Conservation (phyloP, 1,140 invertebrate genomes). For the Bicyclus anynana region DNA sequence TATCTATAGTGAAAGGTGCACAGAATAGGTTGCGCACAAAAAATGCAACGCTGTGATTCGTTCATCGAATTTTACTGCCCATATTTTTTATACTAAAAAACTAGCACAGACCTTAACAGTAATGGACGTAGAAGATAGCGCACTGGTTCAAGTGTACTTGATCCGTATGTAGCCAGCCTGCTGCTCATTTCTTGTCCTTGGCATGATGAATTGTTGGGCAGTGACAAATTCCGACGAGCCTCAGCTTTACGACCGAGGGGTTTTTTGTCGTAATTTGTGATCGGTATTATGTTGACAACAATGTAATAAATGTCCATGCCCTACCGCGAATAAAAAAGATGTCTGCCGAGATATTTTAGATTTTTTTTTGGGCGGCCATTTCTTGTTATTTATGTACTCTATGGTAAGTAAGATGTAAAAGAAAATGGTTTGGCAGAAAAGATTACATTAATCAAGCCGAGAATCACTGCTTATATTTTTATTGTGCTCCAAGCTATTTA, state of each 20-base stretch:
- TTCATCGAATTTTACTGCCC: no score
- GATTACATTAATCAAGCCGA: background rate
- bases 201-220: slow-evolving; percentile 14
- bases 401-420: background rate
- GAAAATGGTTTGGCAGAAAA: background rate
- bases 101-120: no score
- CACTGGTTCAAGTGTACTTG: background rate
- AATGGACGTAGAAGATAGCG: no score
- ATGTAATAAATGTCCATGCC: slow-evolving; percentile 17
- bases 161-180: background rate
- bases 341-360: background rate
- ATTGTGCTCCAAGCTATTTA: background rate
- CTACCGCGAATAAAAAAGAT: slow-evolving; percentile 4
- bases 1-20: no score
- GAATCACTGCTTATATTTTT: background rate
- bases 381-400: background rate
- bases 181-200: slow-evolving; percentile 13
- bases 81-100: no score
- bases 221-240: slow-evolving; percentile 22
- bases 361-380: background rate
- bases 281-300: slow-evolving; percentile 21
- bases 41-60: no score
- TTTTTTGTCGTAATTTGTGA: slow-evolving; percentile 24
- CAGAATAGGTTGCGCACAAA: no score
- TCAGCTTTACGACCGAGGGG: slow-evolving; percentile 5